Evolutionary conservation across 1,140 invertebrate genomes (phyloP).

Genomic region (Monomorium pharaonis): DNA sequence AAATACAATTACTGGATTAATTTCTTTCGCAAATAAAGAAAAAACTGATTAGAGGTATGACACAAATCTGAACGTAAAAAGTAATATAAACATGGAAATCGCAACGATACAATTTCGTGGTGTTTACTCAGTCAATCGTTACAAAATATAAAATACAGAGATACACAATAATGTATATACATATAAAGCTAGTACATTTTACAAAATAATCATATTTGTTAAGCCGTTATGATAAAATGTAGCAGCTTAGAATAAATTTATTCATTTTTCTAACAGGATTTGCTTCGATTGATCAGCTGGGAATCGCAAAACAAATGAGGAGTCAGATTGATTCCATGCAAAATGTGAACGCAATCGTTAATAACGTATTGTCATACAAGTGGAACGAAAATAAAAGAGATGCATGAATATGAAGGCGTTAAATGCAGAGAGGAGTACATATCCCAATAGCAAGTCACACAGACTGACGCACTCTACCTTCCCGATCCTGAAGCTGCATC

Average conservation of each 20-base stretch:
- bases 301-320: constrained; percentile 15
- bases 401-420: constrained; percentile 88
- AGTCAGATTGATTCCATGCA: constrained; percentile 56
- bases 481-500: constrained; percentile 88
- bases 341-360: constrained; percentile 49
- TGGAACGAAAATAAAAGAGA: constrained; percentile 79
- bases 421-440: constrained; percentile 88
- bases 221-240: background rate
- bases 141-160: background rate
- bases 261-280: background rate
- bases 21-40: constrained; percentile 1
- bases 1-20: background rate
- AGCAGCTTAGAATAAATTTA: background rate
- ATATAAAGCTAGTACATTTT: background rate
- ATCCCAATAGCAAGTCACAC: constrained; percentile 88
- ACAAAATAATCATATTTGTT: background rate
- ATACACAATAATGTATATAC: background rate
- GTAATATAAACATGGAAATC: background rate
- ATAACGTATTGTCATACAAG: constrained; percentile 61
- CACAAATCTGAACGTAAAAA: background rate
- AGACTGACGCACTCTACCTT: constrained; percentile 89
- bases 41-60: background rate
- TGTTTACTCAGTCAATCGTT: background rate
- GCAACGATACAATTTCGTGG: background rate
- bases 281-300: constrained; percentile 2